These are phyloP conservation scores for Paramormyrops kingsleyae DNA, from an alignment of 2,113 vertebrate genomes.

Conservation along the genomic window DNA sequence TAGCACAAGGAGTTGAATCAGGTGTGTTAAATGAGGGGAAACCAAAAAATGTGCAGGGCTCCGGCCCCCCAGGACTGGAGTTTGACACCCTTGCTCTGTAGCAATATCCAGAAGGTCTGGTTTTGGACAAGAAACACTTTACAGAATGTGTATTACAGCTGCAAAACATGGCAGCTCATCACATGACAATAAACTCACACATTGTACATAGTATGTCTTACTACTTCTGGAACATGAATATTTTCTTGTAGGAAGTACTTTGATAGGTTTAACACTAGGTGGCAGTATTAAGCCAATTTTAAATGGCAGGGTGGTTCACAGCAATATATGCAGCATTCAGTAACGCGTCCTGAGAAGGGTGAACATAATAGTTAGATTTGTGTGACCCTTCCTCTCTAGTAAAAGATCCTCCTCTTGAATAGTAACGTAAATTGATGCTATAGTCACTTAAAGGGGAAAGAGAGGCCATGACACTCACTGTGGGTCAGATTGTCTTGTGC, in stretches of 20 bases:
- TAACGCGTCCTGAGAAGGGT: background rate
- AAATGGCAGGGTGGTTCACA: background rate
- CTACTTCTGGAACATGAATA: background rate
- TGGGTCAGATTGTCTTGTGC: background rate
- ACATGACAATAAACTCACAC: background rate
- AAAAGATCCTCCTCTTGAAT: background rate
- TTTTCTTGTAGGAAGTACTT: background rate
- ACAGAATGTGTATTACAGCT: background rate
- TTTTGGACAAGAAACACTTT: background rate
- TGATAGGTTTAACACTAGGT: constrained; percentile 3
- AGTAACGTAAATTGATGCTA: background rate
- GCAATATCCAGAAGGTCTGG: no score
- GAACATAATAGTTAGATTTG: background rate
- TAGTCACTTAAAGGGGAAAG: background rate
- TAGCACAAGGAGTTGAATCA: no score
- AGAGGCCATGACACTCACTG: background rate
- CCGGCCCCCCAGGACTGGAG: no score
- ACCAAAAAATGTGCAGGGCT: no score
- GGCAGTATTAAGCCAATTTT: constrained; percentile 1
- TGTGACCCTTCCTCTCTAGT: background rate
- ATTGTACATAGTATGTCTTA: background rate
- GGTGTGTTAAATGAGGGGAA: no score
- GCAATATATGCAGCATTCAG: background rate
- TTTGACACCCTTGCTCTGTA: no score
- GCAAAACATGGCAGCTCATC: background rate